Evolutionary conservation across 2,888 invertebrate genomes (phyloP).

Genomic region (Gerosis bhagava): DNA sequence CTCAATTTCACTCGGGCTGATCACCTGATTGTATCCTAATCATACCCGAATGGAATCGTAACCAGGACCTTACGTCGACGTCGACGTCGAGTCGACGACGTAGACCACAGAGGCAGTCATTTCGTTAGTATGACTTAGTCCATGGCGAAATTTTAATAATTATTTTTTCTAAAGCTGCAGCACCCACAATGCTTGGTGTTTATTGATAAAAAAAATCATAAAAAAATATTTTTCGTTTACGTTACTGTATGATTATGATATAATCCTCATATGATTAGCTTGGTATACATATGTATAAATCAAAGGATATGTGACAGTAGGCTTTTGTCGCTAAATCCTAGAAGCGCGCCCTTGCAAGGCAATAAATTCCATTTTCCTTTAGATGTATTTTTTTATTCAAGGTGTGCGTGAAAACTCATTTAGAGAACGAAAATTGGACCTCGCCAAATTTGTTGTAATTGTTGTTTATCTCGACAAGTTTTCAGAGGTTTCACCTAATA

Average conservation of each 20-base stretch:
- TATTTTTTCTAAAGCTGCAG: too few relatives aligned
- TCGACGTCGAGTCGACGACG: too few relatives aligned
- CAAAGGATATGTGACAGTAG: conserved; percentile 17
- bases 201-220: too few relatives aligned
- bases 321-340: conserved; percentile 20
- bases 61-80: too few relatives aligned
- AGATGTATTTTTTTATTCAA: conserved; percentile 23
- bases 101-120: too few relatives aligned
- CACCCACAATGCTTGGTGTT: too few relatives aligned
- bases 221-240: too few relatives aligned
- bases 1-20: too few relatives aligned
- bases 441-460: conserved; percentile 57
- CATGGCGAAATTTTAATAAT: too few relatives aligned
- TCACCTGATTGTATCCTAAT: too few relatives aligned
- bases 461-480: conserved; percentile 70
- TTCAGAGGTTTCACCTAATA: conserved; percentile 68
- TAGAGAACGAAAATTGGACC: conserved; percentile 22
- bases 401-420: conserved; percentile 23
- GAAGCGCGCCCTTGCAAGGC: conserved; percentile 13
- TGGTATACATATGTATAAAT: conserved; percentile 17
- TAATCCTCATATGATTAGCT: conserved; percentile 6
- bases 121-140: too few relatives aligned
- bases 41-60: too few relatives aligned
- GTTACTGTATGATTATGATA: not conserved
- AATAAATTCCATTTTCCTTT: conserved; percentile 18